A percentile compares a stretch with the other conserved stretches of the same genome.
Evolutionary conservation across 2,797 vertebrate genomes (phyloP).

Genomic region (Pagetopsis macropterus): DNA sequence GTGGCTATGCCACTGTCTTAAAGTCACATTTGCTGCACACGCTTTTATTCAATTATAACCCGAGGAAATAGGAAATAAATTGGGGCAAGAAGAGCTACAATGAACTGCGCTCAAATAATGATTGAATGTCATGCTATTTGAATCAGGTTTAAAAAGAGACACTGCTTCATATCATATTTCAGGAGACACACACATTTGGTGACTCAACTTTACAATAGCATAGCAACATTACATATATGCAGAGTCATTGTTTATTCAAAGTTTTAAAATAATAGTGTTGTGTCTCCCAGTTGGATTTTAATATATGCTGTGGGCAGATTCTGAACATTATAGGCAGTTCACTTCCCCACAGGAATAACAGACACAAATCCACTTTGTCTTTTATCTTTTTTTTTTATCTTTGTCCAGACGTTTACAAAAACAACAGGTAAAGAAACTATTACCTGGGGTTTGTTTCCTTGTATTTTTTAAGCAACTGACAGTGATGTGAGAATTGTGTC

Average conservation of each 20-base stretch:
- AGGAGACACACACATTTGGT: neutral
- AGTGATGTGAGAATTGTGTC: constrained; percentile 52
- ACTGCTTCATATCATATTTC: constrained; percentile 11
- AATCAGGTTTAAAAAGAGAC: constrained; percentile 26
- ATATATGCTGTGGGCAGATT: constrained; percentile 15
- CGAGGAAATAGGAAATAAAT: constrained; percentile 13
- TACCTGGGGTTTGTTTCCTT: constrained; percentile 44
- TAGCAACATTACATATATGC: neutral
- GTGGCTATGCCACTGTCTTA: neutral
- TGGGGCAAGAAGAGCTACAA: constrained; percentile 8
- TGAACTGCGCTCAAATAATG: constrained; percentile 23
- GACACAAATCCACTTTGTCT: constrained; percentile 28
- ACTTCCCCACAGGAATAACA: constrained; percentile 7
- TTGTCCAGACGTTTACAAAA: constrained; percentile 49
- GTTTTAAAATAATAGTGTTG: constrained; percentile 7
- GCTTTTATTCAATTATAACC: constrained; percentile 37
- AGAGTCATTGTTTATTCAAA: constrained; percentile 12
- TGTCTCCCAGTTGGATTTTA: neutral
- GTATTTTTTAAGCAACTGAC: constrained; percentile 58
- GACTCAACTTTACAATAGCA: constrained; percentile 11
- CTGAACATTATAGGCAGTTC: constrained; percentile 4
- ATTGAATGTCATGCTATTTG: constrained; percentile 21
- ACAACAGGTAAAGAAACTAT: constrained; percentile 49
- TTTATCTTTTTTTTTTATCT: constrained; percentile 28
- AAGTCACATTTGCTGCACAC: constrained; percentile 47